Evolutionary conservation across 2,113 vertebrate species (phyloP).

Genomic region (Misgurnus mizolepis): DNA sequence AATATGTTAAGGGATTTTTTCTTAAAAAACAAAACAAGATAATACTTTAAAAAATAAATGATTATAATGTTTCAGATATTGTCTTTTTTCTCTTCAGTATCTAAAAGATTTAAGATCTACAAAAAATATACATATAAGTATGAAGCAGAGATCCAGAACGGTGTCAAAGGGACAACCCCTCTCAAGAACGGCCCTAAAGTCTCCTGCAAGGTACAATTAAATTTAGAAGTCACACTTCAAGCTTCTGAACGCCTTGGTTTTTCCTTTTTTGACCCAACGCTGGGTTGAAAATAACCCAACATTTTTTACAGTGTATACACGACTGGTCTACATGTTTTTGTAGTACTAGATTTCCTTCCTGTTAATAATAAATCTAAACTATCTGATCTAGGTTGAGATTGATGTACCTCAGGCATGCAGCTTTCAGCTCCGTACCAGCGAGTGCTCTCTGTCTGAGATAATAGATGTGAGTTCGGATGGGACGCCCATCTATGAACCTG

Average conservation of each 20-base stretch:
- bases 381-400: slow-evolving; percentile 80
- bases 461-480: slow-evolving; percentile 68
- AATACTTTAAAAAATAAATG: too few relatives aligned
- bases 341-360: not conserved
- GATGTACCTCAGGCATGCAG: slow-evolving; percentile 85
- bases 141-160: slow-evolving; percentile 80
- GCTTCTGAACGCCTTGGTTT: too few relatives aligned
- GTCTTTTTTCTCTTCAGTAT: slow-evolving; percentile 60
- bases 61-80: not conserved
- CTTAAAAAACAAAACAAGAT: too few relatives aligned
- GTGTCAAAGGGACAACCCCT: slow-evolving; percentile 73
- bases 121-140: slow-evolving; percentile 87
- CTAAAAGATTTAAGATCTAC: slow-evolving; percentile 80
- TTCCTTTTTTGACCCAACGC: not conserved
- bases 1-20: too few relatives aligned
- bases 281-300: too few relatives aligned
- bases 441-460: slow-evolving; percentile 83
- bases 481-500: slow-evolving; percentile 69
- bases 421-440: slow-evolving; percentile 81
- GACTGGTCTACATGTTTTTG: not conserved
- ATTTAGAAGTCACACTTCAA: not conserved
- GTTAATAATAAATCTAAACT: not conserved
- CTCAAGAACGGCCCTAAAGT: slow-evolving; percentile 81
- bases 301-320: too few relatives aligned
- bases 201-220: slow-evolving; percentile 80